Base-by-base conservation (phyloP, 2,888 invertebrate species). In the Gymnocheta viridis region DNA sequence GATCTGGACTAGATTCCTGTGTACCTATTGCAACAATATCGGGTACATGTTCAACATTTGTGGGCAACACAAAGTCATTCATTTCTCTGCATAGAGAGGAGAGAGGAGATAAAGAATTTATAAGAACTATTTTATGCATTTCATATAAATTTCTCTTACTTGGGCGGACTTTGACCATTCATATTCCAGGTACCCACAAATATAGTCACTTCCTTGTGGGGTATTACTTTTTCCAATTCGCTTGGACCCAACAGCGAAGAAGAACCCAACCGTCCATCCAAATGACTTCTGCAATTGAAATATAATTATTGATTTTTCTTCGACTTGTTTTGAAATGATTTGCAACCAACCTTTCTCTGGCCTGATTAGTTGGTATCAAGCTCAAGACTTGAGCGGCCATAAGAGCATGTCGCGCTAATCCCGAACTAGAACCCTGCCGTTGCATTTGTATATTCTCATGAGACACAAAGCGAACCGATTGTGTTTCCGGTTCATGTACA, bases 121-220 rank as follows among this genome's bases (percentile, higher is more conserved):
- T 47, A 9, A 19, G 19, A 2, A 47, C 19, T 47, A 22, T 19
- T 41, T 17, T 19, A 41, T 3, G 41, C 0, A 19, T 19, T 17
- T 47, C 10, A 32, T 3, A 29, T 35, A 19, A 19, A 32, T n/a
- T n/a, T 27, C 12, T 87, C 88, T 93, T 93, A 97, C 97, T 95
- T 95, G 58, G 96, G 96, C 56, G 96, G 96, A 86, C 94, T 93
- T 89, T 98, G 96, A 38, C 98, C 98, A 92, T 98, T 98, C 98
- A 98, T 98, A 91, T 99, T 99, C 98, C 98, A 99, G 27, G 98
- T 97, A 6, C 97, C 98, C 76, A 98, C 95, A 93, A 97, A 98
- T 88, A 98, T 95, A 86, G 95, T 96, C 0, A 98, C 94, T 92
- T 97, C 96, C 87, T 96, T 94, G 88, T 95, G 95, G 1, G 98